Evolutionary conservation across 2,113 vertebrate genomes (phyloP).

Genomic region (Dromaius novaehollandiae): DNA sequence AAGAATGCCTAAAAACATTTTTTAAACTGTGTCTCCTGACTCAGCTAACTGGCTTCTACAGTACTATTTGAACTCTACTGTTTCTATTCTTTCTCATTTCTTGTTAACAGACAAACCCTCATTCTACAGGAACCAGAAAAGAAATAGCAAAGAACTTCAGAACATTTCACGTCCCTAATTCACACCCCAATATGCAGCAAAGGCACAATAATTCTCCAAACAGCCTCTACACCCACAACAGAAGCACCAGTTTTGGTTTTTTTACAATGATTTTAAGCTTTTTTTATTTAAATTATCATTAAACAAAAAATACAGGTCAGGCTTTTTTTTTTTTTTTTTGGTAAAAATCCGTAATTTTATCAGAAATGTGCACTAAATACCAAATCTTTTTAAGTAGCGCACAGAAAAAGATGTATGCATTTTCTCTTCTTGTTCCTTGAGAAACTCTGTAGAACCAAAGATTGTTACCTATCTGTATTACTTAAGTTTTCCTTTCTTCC

Average conservation of each 20-base stretch:
- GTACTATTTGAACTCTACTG: background rate
- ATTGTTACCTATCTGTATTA: constrained; percentile 9
- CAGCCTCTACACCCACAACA: background rate
- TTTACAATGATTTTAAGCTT: background rate
- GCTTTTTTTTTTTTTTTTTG: too few relatives aligned
- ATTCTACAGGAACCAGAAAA: background rate
- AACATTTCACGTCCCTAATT: background rate
- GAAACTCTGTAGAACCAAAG: constrained; percentile 41
- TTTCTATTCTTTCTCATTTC: background rate
- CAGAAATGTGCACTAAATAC: background rate
- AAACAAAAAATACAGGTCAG: background rate
- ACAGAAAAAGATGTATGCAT: background rate
- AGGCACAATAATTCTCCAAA: background rate
- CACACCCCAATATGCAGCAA: background rate
- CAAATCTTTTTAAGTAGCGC: background rate
- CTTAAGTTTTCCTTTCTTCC: constrained; percentile 29
- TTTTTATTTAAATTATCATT: background rate
- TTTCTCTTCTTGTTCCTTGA: constrained; percentile 33
- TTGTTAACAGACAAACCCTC: background rate
- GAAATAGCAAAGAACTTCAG: background rate
- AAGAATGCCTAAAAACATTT: background rate
- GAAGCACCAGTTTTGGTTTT: background rate
- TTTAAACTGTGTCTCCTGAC: background rate
- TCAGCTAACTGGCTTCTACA: background rate
- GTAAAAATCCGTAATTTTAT: background rate